These are phyloP conservation scores for Trichonephila clavipes DNA, from an alignment of 1,140 invertebrate species.

Conservation along the genomic window DNA sequence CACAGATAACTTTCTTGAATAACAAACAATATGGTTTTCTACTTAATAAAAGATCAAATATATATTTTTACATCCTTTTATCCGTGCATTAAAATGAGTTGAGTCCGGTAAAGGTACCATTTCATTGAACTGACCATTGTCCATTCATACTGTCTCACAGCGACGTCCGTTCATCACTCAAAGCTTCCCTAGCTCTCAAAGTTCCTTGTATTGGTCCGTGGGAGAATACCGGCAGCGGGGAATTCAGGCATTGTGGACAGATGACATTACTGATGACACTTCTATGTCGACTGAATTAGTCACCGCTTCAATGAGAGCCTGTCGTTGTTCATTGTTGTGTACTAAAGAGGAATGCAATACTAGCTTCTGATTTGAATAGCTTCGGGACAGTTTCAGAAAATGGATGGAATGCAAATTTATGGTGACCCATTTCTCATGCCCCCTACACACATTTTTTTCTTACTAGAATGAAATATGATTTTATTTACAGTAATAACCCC, in stretches of 20 bases:
- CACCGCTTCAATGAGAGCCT: neutral
- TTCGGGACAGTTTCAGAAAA: too few relatives aligned
- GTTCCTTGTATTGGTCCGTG: neutral
- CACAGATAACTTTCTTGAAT: too few relatives aligned
- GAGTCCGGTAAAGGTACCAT: neutral
- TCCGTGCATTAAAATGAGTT: too few relatives aligned
- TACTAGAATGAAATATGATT: too few relatives aligned
- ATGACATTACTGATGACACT: slow-evolving; percentile 1
- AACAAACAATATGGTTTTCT: too few relatives aligned
- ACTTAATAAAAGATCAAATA: too few relatives aligned
- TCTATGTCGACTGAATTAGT: slow-evolving; percentile 1
- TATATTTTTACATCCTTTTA: too few relatives aligned
- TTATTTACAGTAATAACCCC: too few relatives aligned
- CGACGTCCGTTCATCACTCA: slow-evolving; percentile 28
- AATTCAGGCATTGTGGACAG: neutral
- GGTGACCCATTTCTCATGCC: too few relatives aligned
- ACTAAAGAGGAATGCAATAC: neutral
- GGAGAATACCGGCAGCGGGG: neutral
- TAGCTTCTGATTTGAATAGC: too few relatives aligned
- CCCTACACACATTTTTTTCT: too few relatives aligned
- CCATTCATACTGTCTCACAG: slow-evolving; percentile 14
- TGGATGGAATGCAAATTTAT: too few relatives aligned
- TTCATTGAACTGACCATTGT: neutral
- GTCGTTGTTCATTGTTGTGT: neutral
- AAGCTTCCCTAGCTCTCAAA: neutral